Evolutionary conservation across 2,888 invertebrate genomes (phyloP).

Genomic region (Hedya salicella): DNA sequence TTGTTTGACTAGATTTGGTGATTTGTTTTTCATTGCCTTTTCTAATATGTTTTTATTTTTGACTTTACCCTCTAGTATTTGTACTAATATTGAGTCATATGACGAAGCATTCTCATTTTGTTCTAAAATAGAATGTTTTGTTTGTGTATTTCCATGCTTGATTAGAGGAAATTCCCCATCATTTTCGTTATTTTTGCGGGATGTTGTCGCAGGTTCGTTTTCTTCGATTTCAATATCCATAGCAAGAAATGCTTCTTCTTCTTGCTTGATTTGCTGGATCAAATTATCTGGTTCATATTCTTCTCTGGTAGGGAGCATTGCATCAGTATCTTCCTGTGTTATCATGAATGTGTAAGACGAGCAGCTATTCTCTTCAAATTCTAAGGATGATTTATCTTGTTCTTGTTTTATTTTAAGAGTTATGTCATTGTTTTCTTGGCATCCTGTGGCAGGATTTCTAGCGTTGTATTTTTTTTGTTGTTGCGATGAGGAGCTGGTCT

Average conservation of each 20-base stretch:
- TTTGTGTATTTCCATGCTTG: no score
- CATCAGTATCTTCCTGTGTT: no score
- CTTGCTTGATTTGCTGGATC: not conserved
- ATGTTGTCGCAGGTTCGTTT: not conserved
- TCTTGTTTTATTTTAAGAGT: not conserved
- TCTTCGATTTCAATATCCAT: not conserved
- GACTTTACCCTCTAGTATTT: not conserved
- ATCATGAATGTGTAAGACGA: not conserved
- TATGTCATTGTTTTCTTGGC: not conserved
- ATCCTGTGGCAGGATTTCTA: no score
- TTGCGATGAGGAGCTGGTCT: not conserved
- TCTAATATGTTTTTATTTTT: not conserved
- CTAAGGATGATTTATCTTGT: not conserved
- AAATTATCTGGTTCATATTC: not conserved
- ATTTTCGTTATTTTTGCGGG: not conserved
- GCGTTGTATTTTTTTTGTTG: not conserved
- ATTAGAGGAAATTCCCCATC: not conserved
- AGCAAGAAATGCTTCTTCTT: not conserved
- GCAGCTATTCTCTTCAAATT: not conserved
- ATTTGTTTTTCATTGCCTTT: not conserved
- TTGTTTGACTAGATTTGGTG: not conserved
- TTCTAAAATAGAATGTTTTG: not conserved
- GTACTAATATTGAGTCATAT: not conserved
- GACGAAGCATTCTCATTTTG: no score
- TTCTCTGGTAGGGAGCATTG: not conserved